phyloP scores from a whole-genome alignment of 2,113 vertebrate genomes.

The Prionailurus bengalensis region DNA sequence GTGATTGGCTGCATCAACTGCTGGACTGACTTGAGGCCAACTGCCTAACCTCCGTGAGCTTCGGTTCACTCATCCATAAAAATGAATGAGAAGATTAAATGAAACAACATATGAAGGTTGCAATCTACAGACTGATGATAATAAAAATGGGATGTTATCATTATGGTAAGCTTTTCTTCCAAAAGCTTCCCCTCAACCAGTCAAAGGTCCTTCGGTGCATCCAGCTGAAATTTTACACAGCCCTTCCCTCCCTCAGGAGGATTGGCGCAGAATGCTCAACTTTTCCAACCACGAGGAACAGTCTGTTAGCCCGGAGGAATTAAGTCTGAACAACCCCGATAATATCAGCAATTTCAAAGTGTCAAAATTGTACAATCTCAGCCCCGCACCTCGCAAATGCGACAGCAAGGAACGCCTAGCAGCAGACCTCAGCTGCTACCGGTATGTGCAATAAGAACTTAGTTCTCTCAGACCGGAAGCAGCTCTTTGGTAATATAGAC shows the following conservation, averaged over 20 bases:
- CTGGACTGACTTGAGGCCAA: background rate
- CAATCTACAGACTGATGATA: background rate
- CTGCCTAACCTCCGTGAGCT: conserved; percentile 7
- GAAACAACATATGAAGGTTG: background rate
- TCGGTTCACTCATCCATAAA: conserved; percentile 30
- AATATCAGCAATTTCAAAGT: background rate
- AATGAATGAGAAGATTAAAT: conserved; percentile 48
- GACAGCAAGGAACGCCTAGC: background rate
- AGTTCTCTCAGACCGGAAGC: background rate
- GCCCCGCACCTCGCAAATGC: background rate
- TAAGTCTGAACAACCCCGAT: background rate
- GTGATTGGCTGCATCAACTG: background rate
- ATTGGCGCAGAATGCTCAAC: background rate
- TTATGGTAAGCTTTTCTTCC: background rate
- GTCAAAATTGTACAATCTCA: background rate
- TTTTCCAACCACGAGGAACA: background rate
- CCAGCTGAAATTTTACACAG: background rate
- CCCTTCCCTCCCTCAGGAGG: background rate
- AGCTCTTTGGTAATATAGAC: background rate
- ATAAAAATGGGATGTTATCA: conserved; percentile 25
- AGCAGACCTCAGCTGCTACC: background rate
- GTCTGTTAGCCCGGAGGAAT: background rate
- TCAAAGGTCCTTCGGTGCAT: too few relatives aligned
- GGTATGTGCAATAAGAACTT: background rate
- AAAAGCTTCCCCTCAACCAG: background rate